Conservation (phyloP, 2,888 invertebrate genomes). For the Lottia gigantea region DNA sequence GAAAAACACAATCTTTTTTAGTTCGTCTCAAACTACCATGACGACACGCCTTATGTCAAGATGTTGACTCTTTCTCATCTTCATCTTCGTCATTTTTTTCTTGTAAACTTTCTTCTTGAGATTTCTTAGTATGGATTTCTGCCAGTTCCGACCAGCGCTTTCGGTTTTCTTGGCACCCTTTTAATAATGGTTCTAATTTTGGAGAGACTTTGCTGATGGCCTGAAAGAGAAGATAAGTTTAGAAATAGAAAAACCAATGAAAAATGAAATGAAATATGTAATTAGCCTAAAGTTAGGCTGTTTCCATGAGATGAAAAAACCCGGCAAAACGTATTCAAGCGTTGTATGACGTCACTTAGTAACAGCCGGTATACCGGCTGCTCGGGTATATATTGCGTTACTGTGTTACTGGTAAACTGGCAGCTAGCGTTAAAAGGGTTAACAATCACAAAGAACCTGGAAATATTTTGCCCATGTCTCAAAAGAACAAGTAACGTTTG, state of each 20-base stretch:
- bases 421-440: too few relatives aligned
- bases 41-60: slow-evolving; percentile 18
- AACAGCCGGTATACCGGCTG: too few relatives aligned
- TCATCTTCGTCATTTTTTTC: slow-evolving; percentile 19
- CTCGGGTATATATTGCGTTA: too few relatives aligned
- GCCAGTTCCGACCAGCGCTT: slow-evolving; percentile 56
- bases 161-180: slow-evolving; percentile 61
- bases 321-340: too few relatives aligned
- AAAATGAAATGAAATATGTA: background rate
- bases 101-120: slow-evolving; percentile 22
- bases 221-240: slow-evolving; percentile 38
- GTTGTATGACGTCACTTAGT: too few relatives aligned
- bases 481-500: too few relatives aligned
- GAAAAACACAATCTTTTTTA: background rate
- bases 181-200: slow-evolving; percentile 49
- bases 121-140: slow-evolving; percentile 40
- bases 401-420: too few relatives aligned
- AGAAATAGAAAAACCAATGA: background rate
- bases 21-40: background rate
- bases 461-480: too few relatives aligned
- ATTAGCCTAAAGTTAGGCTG: too few relatives aligned
- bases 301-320: too few relatives aligned
- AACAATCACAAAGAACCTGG: too few relatives aligned
- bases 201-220: slow-evolving; percentile 70
- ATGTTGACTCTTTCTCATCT: slow-evolving; percentile 19